These are phyloP conservation scores for Platynereis dumerilii DNA, from an alignment of 2,888 invertebrate species.

Conservation along the genomic window DNA sequence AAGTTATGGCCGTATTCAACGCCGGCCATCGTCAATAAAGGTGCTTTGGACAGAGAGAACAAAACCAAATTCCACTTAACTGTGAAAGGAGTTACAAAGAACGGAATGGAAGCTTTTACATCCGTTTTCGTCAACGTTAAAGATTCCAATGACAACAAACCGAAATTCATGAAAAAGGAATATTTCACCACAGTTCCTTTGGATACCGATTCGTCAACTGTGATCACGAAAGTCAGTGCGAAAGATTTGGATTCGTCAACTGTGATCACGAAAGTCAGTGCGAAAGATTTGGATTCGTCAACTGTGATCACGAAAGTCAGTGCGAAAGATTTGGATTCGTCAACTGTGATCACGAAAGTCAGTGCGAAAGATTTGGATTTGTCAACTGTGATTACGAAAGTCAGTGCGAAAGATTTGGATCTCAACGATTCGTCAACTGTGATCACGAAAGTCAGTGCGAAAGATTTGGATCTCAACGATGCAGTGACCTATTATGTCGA, in stretches of 20 bases:
- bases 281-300: constrained; percentile 1
- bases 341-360: not conserved
- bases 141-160: constrained; percentile 19
- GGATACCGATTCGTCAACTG: not conserved
- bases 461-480: constrained; percentile 6
- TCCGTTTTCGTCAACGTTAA: constrained; percentile 9
- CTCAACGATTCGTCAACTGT: too few species aligned
- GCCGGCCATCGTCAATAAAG: not conserved
- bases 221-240: not conserved
- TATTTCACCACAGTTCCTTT: not conserved
- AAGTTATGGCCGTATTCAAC: not conserved
- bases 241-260: constrained; percentile 3
- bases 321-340: constrained; percentile 6
- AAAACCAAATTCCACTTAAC: not conserved
- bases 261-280: not conserved
- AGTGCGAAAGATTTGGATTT: too few species aligned
- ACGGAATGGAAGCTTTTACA: constrained; percentile 8
- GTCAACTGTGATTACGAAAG: too few species aligned
- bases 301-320: not conserved
- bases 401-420: too few species aligned
- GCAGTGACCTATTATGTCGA: constrained; percentile 11
- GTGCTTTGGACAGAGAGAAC: not conserved
- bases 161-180: constrained; percentile 5
- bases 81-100: not conserved
- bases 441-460: not conserved